phyloP scores from a whole-genome alignment of 2,888 invertebrate species.

The Bimastos eiseni region DNA sequence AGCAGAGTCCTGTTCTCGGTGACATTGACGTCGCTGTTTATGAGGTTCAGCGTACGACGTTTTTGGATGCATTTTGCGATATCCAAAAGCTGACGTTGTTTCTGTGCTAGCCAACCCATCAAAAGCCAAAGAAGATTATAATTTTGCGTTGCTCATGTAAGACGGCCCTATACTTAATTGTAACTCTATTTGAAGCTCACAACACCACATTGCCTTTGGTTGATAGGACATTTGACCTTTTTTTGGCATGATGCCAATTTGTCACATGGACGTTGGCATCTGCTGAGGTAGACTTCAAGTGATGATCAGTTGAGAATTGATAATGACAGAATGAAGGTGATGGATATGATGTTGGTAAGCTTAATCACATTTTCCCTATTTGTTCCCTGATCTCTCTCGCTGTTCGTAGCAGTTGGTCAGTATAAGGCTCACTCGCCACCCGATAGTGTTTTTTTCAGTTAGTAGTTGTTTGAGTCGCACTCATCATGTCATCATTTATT shows the following conservation, averaged over 20 bases:
- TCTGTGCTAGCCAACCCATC: background rate
- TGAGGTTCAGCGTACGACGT: background rate
- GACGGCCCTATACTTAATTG: background rate
- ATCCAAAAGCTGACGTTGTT: background rate
- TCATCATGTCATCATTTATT: constrained; percentile 13
- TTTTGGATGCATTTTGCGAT: background rate
- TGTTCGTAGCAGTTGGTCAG: background rate
- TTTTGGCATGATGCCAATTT: background rate
- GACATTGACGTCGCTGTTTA: background rate
- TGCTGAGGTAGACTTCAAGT: background rate
- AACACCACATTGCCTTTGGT: background rate
- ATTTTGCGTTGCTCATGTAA: background rate
- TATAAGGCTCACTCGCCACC: constrained; percentile 8
- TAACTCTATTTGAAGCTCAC: background rate
- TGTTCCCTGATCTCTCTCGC: background rate
- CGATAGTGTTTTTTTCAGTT: background rate
- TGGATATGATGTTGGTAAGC: background rate
- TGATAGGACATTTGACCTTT: background rate
- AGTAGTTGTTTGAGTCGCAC: background rate
- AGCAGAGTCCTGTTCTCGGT: background rate
- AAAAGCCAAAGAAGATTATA: background rate
- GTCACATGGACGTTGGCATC: background rate
- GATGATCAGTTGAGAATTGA: background rate
- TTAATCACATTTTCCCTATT: background rate
- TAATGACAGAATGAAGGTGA: background rate